Evolutionary conservation across 2,888 invertebrate genomes (phyloP), one percentile per base, ranked within the genome.

Genomic region (Scrobipalpa atriplicella): DNA sequence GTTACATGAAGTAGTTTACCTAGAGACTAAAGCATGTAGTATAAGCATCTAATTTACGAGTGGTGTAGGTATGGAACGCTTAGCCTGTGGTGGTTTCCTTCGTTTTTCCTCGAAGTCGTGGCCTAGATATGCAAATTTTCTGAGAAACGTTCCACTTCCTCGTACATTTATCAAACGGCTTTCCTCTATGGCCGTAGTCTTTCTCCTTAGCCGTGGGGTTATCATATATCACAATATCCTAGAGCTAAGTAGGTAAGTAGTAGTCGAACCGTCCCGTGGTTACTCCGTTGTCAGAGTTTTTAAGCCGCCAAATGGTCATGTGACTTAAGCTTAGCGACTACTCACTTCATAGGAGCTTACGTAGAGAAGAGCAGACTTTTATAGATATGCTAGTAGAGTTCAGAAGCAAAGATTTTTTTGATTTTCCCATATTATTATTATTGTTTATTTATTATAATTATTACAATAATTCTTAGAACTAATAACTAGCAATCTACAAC

Each of bases 101-200:
- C 72, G 75, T 73, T 73, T 71, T 76, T 76, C 76, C 76, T 71
- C 70, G 38, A 58, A 71, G 73, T 75, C 74, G 73, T 76, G 78
- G 74, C 76, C 77, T 77, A 78, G 76, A 78, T 81, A 84, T 84
- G 84, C 78, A 82, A 83, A 85, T 84, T 79, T 80, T 78, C 78
- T 78, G 81, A 78, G 79, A 78, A 81, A 78, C 73, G 76, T 75
- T 75, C 71, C 65, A 74, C 77, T 76, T 75, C 75, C 80, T 67
- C 67, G 64, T 63, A 61, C 68, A 72, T 71, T 71, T 73, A 71
- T 72, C 70, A 73, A 71, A 69, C 65, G 61, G 66, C 62, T 62
- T 47, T 68, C 51, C 63, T 21, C 38, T 29, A 58, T 58, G 47
- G 67, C 21, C 19, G 29, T 5, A 36, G 60, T 41, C 29, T 39